Conservation (phyloP, 2,113 vertebrate species). For the Thomomys bottae region DNA sequence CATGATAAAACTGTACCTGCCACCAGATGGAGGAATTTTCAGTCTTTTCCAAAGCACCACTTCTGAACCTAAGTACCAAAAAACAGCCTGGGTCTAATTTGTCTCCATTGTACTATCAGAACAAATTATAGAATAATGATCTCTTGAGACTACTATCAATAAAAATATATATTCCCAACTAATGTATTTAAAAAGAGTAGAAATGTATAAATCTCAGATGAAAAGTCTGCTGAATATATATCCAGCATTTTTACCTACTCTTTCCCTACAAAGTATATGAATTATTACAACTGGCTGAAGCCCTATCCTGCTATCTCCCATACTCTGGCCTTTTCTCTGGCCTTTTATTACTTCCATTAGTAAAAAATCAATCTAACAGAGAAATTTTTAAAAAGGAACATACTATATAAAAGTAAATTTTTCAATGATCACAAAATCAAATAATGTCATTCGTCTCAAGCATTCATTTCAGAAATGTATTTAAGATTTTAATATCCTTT, state of each 20-base stretch:
- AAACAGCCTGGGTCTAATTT: background rate
- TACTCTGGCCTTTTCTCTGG: background rate
- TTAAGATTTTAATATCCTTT: slow-evolving; percentile 4
- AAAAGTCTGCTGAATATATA: background rate
- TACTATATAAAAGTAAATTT: background rate
- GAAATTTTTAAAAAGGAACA: background rate
- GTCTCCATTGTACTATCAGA: background rate
- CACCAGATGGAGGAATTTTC: slow-evolving; percentile 9
- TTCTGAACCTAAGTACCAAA: background rate
- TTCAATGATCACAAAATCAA: background rate
- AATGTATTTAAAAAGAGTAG: slow-evolving; percentile 37
- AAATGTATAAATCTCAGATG: background rate
- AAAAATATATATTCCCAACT: slow-evolving; percentile 3
- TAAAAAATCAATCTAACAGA: background rate
- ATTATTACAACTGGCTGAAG: background rate
- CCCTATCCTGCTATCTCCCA: background rate
- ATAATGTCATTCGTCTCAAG: background rate
- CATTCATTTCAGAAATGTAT: slow-evolving; percentile 3
- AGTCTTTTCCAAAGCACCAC: background rate
- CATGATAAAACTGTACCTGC: background rate
- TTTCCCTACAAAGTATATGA: background rate
- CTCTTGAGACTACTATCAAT: background rate
- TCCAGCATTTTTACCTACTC: background rate
- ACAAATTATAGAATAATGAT: slow-evolving; percentile 24
- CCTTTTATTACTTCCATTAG: background rate